Evolutionary conservation across 2,888 invertebrate species (phyloP), one percentile per base, ranked within the genome.

Genomic region (Strigamia transsilvanica): DNA sequence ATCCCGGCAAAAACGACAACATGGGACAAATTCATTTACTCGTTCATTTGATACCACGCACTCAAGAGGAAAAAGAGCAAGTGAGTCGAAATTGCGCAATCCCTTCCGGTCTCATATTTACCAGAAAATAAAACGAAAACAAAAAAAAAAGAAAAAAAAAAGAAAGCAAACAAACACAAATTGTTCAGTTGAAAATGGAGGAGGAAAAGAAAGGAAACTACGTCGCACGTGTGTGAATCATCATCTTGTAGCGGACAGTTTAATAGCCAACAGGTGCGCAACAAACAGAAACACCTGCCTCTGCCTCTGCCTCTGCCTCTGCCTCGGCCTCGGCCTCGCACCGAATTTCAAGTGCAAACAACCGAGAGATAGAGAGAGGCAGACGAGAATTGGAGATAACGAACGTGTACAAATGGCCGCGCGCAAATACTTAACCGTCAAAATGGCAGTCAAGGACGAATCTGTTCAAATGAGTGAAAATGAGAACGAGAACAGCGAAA

Each of bases 51-150:
- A 93, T 94, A 91, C 98, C 98, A 3, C 94, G 94, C 86, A 94
- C 95, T 78, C 96, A 96, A 88, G 96, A 97, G 87, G 98, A 98
- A 87, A 96, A 96, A 87, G 97, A 97, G 87, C 94, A 95, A 92
- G 97, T 97, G 88, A 89, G 89, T 86, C 51, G n/a, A 73, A 61
- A 61, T 81, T 46, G 21, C 73, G 32, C 21, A n/a, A 81, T 56
- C 23, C 9, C 12, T 5, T 80, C 46, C 51, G 51, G 3, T 6
- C 15, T 7, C n/a, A n/a, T n/a, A n/a, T n/a, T n/a, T n/a, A n/a
- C n/a, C n/a, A n/a, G n/a, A n/a, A n/a, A n/a, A n/a, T n/a, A n/a
- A n/a, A n/a, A n/a, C n/a, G n/a, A n/a, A n/a, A n/a, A 34, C 34
- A 34, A 34, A 5, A 5, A 34, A 34, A 34, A 34, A 34, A 5